Evolutionary conservation across 2,797 vertebrate species (phyloP), one percentile per base, ranked within the genome.

Genomic region (Leucoraja ocellata): DNA sequence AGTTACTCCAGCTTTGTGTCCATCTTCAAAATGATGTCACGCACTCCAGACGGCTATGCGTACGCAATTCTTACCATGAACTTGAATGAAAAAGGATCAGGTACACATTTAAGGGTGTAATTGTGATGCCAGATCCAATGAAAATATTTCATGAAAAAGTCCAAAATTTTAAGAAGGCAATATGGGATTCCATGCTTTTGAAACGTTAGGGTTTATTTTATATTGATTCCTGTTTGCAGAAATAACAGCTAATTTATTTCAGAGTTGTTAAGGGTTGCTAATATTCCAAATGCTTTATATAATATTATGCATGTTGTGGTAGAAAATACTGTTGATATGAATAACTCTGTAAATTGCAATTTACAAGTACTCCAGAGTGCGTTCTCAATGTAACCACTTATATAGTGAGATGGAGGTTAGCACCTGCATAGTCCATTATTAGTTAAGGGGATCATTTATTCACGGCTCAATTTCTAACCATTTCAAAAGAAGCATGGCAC

Each of bases 351-450:
- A 61, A 84, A 84, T 84, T 84, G 81, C 58, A 13, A 84, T 84
- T 28, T 84, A 61, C 54, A 84, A 84, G 81, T 84, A 61, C 81
- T 84, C 54, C 54, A 84, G 23, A 84, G 54, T 84, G 54, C 54
- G 25, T 84, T 84, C 81, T 28, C 54, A 61, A 61, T 84, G 54
- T n/a, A 84, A 54, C 81, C 54, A 84, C 81, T 84, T 61, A n/a
- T 28, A 23, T n/a, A 61, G 81, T n/a, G 54, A 61, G 81, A 84
- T 61, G 54, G 81, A 14, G 81, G 25, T 84, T 61, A 61, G 9
- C 54, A 84, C 81, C 54, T 13, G 61, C 81, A n/a, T 54, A 84
- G 28, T 4, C 81, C 9, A 84, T 84, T 58, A 61, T 61, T 61
- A 61, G 14, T 61, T 54, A 84, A 84, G 25, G 8, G 8, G 54